Conservation (phyloP, 2,113 vertebrate genomes). For the Coptodon rendalli region DNA sequence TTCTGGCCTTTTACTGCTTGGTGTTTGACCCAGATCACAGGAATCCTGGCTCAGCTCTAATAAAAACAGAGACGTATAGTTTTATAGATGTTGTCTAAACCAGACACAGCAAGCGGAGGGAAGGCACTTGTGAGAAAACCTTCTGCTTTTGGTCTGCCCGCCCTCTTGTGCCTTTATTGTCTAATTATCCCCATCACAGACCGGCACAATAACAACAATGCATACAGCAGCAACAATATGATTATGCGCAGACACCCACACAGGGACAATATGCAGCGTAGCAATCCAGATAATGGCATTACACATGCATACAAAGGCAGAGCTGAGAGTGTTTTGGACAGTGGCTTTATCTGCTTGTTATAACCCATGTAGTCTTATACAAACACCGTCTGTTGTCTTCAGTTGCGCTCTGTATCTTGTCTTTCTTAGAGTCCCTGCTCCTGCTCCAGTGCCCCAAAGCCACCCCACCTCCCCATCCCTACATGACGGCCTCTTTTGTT, state of each 20-base stretch:
- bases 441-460: constrained; percentile 12
- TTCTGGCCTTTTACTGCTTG: background rate
- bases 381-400: background rate
- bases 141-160: background rate
- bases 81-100: background rate
- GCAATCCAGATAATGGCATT: constrained; percentile 35
- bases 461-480: constrained; percentile 3
- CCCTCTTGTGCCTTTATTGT: constrained; percentile 22
- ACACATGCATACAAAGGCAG: constrained; percentile 29
- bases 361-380: background rate
- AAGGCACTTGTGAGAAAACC: constrained; percentile 15
- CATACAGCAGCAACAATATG: background rate
- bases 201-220: constrained; percentile 29
- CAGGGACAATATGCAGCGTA: background rate
- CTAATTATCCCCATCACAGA: constrained; percentile 22
- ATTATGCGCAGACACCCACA: constrained; percentile 25
- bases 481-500: constrained; percentile 60
- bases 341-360: background rate
- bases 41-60: background rate
- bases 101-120: background rate
- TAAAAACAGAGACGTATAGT: background rate
- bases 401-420: constrained; percentile 26
- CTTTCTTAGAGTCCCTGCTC: constrained; percentile 50
- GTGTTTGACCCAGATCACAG: background rate
- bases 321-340: background rate